A percentile compares a stretch with the other conserved stretches of the same genome.
Evolutionary conservation across 92 coral and sea anemone species (phyloP).

Genomic region (Umimayanthus chanpuru): DNA sequence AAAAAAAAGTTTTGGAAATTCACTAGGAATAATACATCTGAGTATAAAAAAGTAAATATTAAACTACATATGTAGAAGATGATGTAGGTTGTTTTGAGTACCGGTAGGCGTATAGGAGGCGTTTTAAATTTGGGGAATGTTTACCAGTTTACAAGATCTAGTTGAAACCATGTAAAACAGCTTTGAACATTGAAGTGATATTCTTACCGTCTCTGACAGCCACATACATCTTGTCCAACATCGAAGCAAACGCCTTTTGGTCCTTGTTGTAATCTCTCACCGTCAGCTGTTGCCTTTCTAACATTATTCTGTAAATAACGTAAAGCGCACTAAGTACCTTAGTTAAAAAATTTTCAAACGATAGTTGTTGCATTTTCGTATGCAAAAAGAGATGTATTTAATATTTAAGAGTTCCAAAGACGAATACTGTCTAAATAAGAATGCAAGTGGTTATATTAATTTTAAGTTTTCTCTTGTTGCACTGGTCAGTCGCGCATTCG

Average conservation of each 20-base stretch:
- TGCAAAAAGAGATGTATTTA: too few relatives aligned
- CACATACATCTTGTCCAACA: conserved; percentile 88
- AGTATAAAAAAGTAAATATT: too few relatives aligned
- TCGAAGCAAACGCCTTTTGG: conserved; percentile 92
- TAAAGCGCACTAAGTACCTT: not conserved
- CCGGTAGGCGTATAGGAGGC: too few relatives aligned
- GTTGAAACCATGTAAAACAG: not conserved
- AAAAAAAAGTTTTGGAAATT: too few relatives aligned
- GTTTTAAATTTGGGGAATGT: too few relatives aligned
- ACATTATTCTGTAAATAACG: conserved; percentile 68
- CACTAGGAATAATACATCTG: too few relatives aligned
- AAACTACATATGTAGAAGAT: too few relatives aligned
- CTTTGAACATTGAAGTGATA: not conserved
- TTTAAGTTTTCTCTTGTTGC: not conserved
- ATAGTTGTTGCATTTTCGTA: too few relatives aligned
- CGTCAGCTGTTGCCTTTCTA: conserved; percentile 78
- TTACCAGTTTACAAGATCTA: too few relatives aligned
- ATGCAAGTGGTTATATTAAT: too few relatives aligned
- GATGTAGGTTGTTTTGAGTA: too few relatives aligned
- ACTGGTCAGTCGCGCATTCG: not conserved
- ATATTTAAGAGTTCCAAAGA: too few relatives aligned
- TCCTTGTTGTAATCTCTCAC: conserved; percentile 87
- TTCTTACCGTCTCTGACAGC: conserved; percentile 91
- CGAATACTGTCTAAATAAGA: not conserved
- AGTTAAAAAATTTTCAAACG: not conserved